These are phyloP conservation scores for Paramuricea clavata DNA, from an alignment of 92 coral and sea anemone species.

Conservation along the genomic window DNA sequence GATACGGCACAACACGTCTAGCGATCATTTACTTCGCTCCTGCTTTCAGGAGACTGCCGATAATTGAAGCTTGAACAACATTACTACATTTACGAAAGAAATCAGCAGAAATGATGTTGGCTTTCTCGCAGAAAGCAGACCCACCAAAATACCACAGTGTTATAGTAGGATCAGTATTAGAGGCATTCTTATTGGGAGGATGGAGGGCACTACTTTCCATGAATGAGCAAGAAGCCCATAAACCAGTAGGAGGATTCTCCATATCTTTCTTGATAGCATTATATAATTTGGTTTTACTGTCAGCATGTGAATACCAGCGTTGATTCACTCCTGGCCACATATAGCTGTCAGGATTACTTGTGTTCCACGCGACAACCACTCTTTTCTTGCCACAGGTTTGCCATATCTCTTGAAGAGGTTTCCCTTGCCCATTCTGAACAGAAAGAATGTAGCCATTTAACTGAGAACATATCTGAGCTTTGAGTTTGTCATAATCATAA, in stretches of 20 bases:
- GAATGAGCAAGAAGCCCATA: slow-evolving; percentile 5
- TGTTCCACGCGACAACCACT: background rate
- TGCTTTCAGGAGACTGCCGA: background rate
- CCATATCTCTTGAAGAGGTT: background rate
- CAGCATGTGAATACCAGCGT: background rate
- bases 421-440: background rate
- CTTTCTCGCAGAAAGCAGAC: background rate
- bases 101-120: background rate
- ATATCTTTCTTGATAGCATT: slow-evolving; percentile 25
- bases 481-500: background rate
- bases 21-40: background rate
- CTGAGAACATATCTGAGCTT: background rate
- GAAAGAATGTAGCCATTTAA: background rate
- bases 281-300: background rate
- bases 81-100: background rate
- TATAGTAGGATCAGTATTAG: background rate
- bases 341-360: background rate
- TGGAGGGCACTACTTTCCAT: background rate
- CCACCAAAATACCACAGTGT: background rate
- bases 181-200: background rate
- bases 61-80: slow-evolving; percentile 3
- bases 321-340: slow-evolving; percentile 2
- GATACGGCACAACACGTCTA: too few species aligned
- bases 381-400: background rate
- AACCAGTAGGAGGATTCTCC: slow-evolving; percentile 10